Evolutionary conservation across 2,113 vertebrate species (phyloP).

Genomic region (Lanius collurio): DNA sequence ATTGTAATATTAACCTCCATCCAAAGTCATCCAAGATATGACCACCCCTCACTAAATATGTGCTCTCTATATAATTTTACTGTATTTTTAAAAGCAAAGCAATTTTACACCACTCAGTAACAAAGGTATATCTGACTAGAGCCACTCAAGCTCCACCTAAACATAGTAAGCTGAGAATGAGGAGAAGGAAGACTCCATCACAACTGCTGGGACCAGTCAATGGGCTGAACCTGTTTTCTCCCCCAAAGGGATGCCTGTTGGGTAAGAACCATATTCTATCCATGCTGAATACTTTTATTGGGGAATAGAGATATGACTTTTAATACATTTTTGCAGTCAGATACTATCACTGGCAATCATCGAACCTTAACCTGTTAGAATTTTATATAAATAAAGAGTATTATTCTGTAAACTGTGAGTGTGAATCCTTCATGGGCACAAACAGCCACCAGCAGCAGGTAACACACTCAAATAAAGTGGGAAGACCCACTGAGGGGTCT

Average conservation of each 20-base stretch:
- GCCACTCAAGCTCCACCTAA: not conserved
- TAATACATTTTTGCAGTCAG: not conserved
- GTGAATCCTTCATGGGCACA: not conserved
- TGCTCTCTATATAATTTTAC: not conserved
- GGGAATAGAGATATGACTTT: not conserved
- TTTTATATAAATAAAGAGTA: not conserved
- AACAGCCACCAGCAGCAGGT: not conserved
- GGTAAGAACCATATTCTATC: not conserved
- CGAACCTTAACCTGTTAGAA: not conserved
- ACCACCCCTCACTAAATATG: not conserved
- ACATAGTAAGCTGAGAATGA: not conserved
- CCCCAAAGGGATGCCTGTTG: rapidly evolving
- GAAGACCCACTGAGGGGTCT: not conserved
- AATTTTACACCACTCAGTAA: not conserved
- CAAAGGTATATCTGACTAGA: not conserved
- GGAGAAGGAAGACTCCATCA: rapidly evolving
- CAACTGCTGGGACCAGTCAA: not conserved
- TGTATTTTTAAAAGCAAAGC: not conserved
- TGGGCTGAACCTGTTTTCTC: not conserved
- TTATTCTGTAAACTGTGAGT: not conserved
- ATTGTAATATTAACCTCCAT: not conserved
- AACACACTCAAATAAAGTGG: not conserved
- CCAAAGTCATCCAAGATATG: not conserved
- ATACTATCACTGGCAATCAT: not conserved
- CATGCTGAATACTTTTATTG: not conserved